Evolutionary conservation across 2,888 invertebrate genomes (phyloP).

Genomic region (Lycophotia porphyrea): DNA sequence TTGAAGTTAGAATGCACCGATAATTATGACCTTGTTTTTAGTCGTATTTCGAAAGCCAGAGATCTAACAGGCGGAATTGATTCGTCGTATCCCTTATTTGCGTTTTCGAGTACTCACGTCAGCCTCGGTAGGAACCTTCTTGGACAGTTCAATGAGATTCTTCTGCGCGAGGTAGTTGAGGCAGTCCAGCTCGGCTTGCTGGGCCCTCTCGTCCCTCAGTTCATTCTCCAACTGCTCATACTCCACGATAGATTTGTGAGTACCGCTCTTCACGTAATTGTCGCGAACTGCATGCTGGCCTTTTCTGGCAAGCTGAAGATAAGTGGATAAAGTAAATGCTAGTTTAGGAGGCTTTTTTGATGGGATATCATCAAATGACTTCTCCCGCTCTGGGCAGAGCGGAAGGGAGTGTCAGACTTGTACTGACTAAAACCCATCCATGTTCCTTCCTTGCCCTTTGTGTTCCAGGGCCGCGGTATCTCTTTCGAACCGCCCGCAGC

Average conservation of each 20-base stretch:
- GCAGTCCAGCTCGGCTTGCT: conserved; percentile 88
- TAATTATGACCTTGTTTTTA: no score
- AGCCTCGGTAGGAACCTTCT: conserved; percentile 83
- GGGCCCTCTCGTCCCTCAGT: conserved; percentile 87
- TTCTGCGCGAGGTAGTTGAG: conserved; percentile 86
- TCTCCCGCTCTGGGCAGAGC: no score
- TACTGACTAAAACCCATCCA: no score
- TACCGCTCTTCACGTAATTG: conserved; percentile 86
- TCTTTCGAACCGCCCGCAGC: no score
- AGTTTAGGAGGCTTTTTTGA: not conserved
- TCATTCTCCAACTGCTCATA: conserved; percentile 88
- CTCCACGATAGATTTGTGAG: conserved; percentile 87
- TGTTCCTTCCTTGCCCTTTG: no score
- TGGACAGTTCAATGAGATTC: conserved; percentile 81
- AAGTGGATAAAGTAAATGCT: not conserved
- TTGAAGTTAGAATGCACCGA: not conserved
- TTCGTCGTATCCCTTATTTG: not conserved
- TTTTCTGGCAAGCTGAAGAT: conserved; percentile 80
- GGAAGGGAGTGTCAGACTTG: no score
- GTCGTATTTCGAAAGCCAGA: not conserved
- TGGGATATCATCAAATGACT: no score
- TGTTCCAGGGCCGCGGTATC: no score
- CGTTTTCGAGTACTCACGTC: conserved; percentile 76
- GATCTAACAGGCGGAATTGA: not conserved
- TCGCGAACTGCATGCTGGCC: conserved; percentile 88